These are phyloP conservation scores for Chloroclystis v-ata DNA, from an alignment of 2,888 invertebrate genomes.

Conservation along the genomic window DNA sequence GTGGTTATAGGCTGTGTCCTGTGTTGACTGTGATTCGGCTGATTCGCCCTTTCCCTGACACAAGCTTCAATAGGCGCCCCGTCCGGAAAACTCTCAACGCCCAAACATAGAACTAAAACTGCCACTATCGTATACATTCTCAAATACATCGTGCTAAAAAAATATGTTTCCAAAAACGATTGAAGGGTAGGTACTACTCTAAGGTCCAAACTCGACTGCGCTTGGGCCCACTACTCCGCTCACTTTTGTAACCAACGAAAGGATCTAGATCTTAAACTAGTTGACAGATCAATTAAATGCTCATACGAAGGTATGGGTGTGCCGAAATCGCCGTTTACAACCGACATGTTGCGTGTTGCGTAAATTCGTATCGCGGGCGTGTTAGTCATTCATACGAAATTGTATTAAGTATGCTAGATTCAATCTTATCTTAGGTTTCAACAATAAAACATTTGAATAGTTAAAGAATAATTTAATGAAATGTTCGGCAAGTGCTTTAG, in stretches of 20 bases:
- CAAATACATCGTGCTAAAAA: slow-evolving; percentile 7
- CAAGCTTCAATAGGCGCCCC: slow-evolving; percentile 89
- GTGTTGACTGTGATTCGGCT: slow-evolving; percentile 87
- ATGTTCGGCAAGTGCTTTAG: no score
- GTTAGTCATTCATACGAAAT: slow-evolving; percentile 21
- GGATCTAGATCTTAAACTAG: slow-evolving; percentile 63
- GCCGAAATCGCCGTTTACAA: slow-evolving; percentile 41
- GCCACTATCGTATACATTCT: slow-evolving; percentile 54
- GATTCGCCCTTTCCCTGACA: slow-evolving; percentile 85
- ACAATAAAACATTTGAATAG: slow-evolving; percentile 1
- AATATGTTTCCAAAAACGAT: no score
- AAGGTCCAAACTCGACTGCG: slow-evolving; percentile 55
- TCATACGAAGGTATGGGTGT: slow-evolving; percentile 39
- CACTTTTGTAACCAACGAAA: slow-evolving; percentile 71
- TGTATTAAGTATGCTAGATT: slow-evolving; percentile 2
- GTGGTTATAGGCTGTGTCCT: slow-evolving; percentile 80
- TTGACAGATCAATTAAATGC: slow-evolving; percentile 60
- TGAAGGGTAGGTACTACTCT: slow-evolving; percentile 26
- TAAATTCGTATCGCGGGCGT: slow-evolving; percentile 27
- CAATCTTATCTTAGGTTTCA: slow-evolving; percentile 2
- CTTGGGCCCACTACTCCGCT: slow-evolving; percentile 45
- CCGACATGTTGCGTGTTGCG: slow-evolving; percentile 38
- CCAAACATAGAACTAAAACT: slow-evolving; percentile 51
- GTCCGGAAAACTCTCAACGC: slow-evolving; percentile 82
- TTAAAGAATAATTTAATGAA: not conserved